Evolutionary conservation across 1,140 invertebrate genomes (phyloP).

Genomic region (Trinorchestia longiramus): DNA sequence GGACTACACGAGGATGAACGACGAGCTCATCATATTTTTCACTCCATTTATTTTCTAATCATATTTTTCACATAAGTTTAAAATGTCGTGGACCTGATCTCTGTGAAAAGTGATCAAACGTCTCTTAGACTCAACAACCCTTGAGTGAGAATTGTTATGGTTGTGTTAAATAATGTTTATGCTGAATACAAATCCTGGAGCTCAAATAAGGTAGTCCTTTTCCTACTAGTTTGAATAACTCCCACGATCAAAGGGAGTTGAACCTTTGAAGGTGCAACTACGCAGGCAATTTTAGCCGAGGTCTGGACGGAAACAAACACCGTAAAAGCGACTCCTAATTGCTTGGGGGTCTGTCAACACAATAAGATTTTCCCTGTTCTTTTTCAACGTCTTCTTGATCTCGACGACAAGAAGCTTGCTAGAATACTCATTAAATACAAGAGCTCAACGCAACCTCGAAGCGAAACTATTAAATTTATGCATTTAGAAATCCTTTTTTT

Average conservation of each 20-base stretch:
- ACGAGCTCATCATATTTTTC: neutral
- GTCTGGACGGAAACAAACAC: conserved; percentile 9
- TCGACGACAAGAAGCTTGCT: neutral
- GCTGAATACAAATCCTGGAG: neutral
- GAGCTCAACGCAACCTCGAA: neutral
- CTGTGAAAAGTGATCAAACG: neutral
- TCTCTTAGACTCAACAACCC: neutral
- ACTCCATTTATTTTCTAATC: neutral
- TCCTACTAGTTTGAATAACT: neutral
- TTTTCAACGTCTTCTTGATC: neutral
- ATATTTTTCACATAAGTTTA: neutral
- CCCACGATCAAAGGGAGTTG: neutral
- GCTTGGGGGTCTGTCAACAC: neutral
- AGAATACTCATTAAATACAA: neutral
- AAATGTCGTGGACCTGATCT: neutral
- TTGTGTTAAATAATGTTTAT: neutral
- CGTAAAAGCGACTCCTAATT: neutral
- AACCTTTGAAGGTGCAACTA: neutral
- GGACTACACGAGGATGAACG: neutral
- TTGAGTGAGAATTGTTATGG: neutral
- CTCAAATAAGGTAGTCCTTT: neutral
- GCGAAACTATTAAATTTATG: neutral
- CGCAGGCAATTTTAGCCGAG: neutral
- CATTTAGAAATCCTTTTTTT: neutral
- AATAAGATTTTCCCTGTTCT: neutral